Base-by-base conservation (phyloP, 1,140 invertebrate species). In the Sinonovacula constricta region DNA sequence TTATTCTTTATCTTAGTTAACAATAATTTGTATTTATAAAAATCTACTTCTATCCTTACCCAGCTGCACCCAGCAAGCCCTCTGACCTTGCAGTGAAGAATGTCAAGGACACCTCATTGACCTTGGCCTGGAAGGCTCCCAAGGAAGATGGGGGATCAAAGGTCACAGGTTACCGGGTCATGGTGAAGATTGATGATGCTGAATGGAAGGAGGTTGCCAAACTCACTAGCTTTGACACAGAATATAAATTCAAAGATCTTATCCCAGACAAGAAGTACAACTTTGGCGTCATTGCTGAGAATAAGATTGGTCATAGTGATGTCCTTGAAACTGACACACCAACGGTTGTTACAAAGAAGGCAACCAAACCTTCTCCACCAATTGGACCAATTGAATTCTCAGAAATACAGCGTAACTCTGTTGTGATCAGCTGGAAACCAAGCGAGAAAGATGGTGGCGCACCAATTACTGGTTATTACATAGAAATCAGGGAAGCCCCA, bases 361-460 rank as follows among this genome's bases (percentile, higher is more conserved):
- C 81, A 45, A 81, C 69, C 18, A 68, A 72, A 94, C 95, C 97
- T 56, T 93, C 94, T 33, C 95, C 96, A 86, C 97, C 97, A 0
- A 96, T 98, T 83, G 97, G 97, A 45, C 97, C 85, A 31, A 56
- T 96, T 87, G 92, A 96, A 39, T 72, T 83, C 66, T 81, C 78
- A 2, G 79, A 82, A 28, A 76, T 87, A 14, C 80, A 85, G 28
- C 77, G 72, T 26, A 85, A 96, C 1, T 86, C 96, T 0, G 93
- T 99, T 86, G 98, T 97, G 86, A 92, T 99, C 0, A 94, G 95
- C 86, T 99, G 98, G 98, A 94, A 97, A 79, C 97, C 97, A 88
- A 97, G 97, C 31, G 96, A 98, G 86, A 97, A 99, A 89, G 98
- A 99, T 92, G 98, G 98, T 86, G 98, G 98, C 36, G 95, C 97